phyloP scores from a whole-genome alignment of 1,140 invertebrate species.

The Coptotermes formosanus region DNA sequence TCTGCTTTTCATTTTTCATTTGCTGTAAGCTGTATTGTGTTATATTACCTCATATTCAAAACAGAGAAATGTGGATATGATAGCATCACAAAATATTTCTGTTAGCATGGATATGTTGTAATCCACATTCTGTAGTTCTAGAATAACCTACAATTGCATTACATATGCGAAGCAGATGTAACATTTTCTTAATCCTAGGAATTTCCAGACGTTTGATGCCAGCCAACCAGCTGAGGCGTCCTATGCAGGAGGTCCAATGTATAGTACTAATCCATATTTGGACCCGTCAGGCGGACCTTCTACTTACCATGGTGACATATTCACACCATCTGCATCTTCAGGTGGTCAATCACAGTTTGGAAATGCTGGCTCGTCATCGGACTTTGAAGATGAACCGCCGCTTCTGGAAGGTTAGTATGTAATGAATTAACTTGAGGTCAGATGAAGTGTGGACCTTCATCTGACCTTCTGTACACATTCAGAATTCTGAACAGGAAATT shows the following conservation, averaged over 20 bases:
- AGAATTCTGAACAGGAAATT: too few relatives aligned
- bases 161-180: too few relatives aligned
- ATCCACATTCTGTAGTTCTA: too few relatives aligned
- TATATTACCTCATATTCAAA: too few relatives aligned
- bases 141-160: too few relatives aligned
- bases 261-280: background rate
- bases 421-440: background rate
- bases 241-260: background rate
- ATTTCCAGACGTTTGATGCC: background rate
- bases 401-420: background rate
- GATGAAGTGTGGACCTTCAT: too few relatives aligned
- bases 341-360: background rate
- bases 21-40: too few relatives aligned
- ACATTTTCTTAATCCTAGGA: slow-evolving; percentile 4
- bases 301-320: background rate
- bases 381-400: background rate
- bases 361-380: background rate
- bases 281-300: background rate
- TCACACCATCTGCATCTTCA: background rate
- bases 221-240: background rate
- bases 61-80: too few relatives aligned
- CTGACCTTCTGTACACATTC: too few relatives aligned
- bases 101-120: too few relatives aligned
- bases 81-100: too few relatives aligned
- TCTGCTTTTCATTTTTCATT: too few relatives aligned